A percentile compares a stretch with the other conserved stretches of the same genome.
These are phyloP conservation scores for Riptortus pedestris DNA, from an alignment of 1,140 invertebrate genomes.

Conservation along the genomic window DNA sequence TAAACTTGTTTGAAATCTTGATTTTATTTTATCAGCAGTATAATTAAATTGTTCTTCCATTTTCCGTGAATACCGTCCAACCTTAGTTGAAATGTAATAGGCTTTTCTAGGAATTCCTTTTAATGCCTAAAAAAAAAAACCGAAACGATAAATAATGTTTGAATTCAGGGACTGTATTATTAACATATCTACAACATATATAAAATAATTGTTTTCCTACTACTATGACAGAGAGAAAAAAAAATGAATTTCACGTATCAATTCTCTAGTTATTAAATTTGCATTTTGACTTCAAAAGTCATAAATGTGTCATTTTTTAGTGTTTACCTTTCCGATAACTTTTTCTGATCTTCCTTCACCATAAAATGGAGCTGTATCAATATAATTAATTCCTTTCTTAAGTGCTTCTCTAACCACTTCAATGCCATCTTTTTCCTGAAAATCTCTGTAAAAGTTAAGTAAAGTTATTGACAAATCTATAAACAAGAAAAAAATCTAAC, in stretches of 20 bases:
- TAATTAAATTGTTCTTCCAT: conserved; percentile 78
- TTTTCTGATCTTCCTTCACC: conserved; percentile 74
- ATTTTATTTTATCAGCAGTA: conserved; percentile 56
- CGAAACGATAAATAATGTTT: too few species aligned
- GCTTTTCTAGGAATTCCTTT: conserved; percentile 63
- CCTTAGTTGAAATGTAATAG: conserved; percentile 89
- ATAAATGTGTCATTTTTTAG: too few species aligned
- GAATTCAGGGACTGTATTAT: too few species aligned
- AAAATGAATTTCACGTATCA: too few species aligned
- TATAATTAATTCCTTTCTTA: conserved; percentile 74
- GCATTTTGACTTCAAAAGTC: too few species aligned
- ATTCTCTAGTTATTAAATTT: too few species aligned
- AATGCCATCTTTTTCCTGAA: conserved; percentile 51
- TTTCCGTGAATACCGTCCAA: conserved; percentile 68
- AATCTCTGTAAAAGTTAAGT: too few species aligned
- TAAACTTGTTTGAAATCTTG: conserved; percentile 70
- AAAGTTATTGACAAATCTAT: too few species aligned
- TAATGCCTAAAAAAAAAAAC: conserved; percentile 62
- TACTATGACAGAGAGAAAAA: too few species aligned
- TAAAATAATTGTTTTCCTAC: too few species aligned
- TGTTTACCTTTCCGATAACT: conserved; percentile 65
- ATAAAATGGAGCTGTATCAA: conserved; percentile 86
- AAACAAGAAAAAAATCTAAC: too few species aligned
- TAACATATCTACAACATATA: too few species aligned
- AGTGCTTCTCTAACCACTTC: conserved; percentile 58